These are phyloP conservation scores for Leuciscus waleckii DNA, from an alignment of 2,797 vertebrate species.

Conservation along the genomic window DNA sequence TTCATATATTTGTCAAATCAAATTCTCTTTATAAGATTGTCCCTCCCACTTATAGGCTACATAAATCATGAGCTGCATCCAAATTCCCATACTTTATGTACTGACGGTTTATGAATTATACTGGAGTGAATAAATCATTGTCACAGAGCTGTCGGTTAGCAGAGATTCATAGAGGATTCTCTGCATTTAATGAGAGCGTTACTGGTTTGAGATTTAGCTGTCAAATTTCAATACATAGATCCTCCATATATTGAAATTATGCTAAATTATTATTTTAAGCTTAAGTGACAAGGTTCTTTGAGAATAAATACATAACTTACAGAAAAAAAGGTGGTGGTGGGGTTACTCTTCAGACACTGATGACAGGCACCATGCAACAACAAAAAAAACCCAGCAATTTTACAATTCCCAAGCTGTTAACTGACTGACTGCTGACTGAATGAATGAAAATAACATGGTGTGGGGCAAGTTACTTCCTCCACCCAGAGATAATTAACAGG, in stretches of 20 bases:
- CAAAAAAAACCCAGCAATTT: conserved; percentile 44
- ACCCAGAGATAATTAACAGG: conserved; percentile 61
- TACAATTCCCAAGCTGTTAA: conserved; percentile 32
- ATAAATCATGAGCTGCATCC: neutral
- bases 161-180: neutral
- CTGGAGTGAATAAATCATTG: neutral
- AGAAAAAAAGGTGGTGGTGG: neutral
- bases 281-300: neutral
- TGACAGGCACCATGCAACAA: conserved; percentile 17
- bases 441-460: conserved; percentile 56
- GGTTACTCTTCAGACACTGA: conserved; percentile 8
- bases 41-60: neutral
- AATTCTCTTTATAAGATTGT: neutral
- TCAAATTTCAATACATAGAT: neutral
- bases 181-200: neutral
- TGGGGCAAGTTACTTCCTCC: conserved; percentile 47
- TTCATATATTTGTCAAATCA: neutral
- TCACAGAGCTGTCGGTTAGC: neutral
- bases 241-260: neutral
- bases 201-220: neutral
- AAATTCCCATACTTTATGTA: neutral
- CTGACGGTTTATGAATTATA: neutral
- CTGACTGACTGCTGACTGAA: conserved; percentile 43
- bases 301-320: conserved; percentile 12
- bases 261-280: neutral